Evolutionary conservation across 2,797 vertebrate genomes (phyloP), one percentile per base, ranked within the genome.

Genomic region (Protosalanx chinensis): DNA sequence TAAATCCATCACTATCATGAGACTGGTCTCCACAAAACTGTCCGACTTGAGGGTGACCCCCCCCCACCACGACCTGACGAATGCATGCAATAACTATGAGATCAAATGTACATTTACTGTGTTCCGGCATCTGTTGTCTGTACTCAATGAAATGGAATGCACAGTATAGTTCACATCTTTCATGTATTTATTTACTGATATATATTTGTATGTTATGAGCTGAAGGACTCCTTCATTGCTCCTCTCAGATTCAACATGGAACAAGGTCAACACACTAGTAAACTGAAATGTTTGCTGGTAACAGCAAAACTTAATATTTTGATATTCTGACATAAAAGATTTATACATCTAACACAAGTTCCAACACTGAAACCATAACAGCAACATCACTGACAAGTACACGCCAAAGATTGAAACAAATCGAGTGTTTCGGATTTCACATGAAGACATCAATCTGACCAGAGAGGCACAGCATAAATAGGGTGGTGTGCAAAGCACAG

Each of bases 381-480:
- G 81, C 30, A 80, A 78, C 72, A 85, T 79, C 84, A 89, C 87
- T 79, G 59, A 90, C 76, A 67, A 72, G 66, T 64, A 89, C 82
- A 89, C 78, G 74, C 68, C 79, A 80, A 77, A 74, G 57, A 46
- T n/a, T 56, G 51, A 76, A 29, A 72, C 72, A 78, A 71, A 56
- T 7, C 51, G 5, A 56, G 30, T 74, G 79, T 60, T 75, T 77
- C 72, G 68, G 76, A 76, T 81, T 86, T 75, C 67, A 73, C 72
- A 72, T 82, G 73, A 74, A 81, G 74, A 90, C 80, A 63, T 56
- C 53, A 75, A 86, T 71, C 1, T 16, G 72, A 87, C 86, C 90
- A 74, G 68, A 76, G 80, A 88, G 89, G 82, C 88, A 84, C 86
- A 78, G 76, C 91, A 93, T 93, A 93, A 93, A 93, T 91, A 93